Conservation (phyloP, 2,797 vertebrate species). For the Eulemur coronatus region DNA sequence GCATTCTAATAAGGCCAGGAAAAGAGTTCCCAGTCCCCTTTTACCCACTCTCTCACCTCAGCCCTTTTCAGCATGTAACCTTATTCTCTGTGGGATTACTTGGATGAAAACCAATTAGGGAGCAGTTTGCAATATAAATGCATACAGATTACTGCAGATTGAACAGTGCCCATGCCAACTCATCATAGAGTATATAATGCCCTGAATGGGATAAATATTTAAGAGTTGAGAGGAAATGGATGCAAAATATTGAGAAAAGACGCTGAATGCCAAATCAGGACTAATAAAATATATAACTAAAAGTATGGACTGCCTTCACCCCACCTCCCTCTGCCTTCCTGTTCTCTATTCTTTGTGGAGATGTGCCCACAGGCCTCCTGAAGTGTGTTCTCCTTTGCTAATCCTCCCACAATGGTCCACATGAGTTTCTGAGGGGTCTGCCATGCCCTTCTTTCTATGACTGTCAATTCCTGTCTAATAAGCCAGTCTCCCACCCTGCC, state of each 20-base stretch:
- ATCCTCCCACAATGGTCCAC: conserved; percentile 74
- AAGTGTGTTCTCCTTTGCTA: conserved; percentile 67
- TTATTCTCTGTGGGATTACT: conserved; percentile 88
- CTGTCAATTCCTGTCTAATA: conserved; percentile 73
- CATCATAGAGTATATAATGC: conserved; percentile 83
- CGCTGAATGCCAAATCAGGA: conserved; percentile 79
- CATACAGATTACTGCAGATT: conserved; percentile 86
- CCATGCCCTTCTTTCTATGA: conserved; percentile 70
- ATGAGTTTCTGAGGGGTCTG: conserved; percentile 74
- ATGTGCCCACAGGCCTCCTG: conserved; percentile 77
- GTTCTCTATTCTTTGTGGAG: conserved; percentile 72
- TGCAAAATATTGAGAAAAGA: conserved; percentile 76
- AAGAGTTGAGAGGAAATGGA: conserved; percentile 80
- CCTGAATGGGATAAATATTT: conserved; percentile 86
- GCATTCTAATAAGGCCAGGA: conserved; percentile 86
- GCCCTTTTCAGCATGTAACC: conserved; percentile 86
- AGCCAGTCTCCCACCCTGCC: conserved; percentile 15
- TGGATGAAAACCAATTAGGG: conserved; percentile 88
- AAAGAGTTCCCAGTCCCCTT: conserved; percentile 85
- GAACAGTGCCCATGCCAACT: conserved; percentile 83
- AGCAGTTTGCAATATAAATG: conserved; percentile 85
- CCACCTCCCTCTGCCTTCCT: not conserved
- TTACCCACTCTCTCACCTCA: conserved; percentile 86
- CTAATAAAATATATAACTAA: conserved; percentile 78
- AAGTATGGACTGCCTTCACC: conserved; percentile 74